Conservation (phyloP, 2,888 invertebrate genomes). For the Heliconius cydno region DNA sequence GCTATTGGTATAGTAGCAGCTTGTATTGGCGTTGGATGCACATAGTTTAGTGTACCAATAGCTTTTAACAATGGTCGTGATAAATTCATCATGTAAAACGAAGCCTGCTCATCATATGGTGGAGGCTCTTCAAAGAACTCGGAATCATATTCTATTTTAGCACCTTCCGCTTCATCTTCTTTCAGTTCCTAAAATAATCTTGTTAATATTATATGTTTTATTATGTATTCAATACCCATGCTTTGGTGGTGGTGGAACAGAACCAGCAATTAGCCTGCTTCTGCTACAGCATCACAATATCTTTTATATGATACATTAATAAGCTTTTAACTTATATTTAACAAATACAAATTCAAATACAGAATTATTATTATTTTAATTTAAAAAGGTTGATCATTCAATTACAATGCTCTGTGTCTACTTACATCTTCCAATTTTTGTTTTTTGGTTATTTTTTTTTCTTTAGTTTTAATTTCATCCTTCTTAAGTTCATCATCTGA, state of each 20-base stretch:
- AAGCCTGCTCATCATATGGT: conserved; percentile 85
- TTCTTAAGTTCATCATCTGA: conserved; percentile 91
- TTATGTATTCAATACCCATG: not conserved
- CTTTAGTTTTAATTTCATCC: conserved; percentile 87
- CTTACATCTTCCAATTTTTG: conserved; percentile 71
- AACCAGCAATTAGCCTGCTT: no score
- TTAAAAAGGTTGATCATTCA: no score
- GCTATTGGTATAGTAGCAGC: conserved; percentile 97
- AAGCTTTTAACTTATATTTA: no score
- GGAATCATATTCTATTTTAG: conserved; percentile 70
- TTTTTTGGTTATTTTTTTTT: conserved; percentile 83
- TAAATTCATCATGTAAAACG: conserved; percentile 97
- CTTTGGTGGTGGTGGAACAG: not conserved
- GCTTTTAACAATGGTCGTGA: conserved; percentile 97
- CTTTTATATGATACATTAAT: no score
- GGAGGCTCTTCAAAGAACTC: conserved; percentile 86
- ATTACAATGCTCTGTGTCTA: not conserved
- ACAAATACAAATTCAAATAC: no score
- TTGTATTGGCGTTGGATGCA: conserved; percentile 98
- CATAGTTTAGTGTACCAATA: conserved; percentile 93
- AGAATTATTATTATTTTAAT: no score
- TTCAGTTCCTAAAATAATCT: conserved; percentile 66
- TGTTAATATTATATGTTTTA: no score
- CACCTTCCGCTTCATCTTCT: conserved; percentile 75
- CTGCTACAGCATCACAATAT: no score